phyloP scores from a whole-genome alignment of 1,140 invertebrate species.

The Euwallacea similis region DNA sequence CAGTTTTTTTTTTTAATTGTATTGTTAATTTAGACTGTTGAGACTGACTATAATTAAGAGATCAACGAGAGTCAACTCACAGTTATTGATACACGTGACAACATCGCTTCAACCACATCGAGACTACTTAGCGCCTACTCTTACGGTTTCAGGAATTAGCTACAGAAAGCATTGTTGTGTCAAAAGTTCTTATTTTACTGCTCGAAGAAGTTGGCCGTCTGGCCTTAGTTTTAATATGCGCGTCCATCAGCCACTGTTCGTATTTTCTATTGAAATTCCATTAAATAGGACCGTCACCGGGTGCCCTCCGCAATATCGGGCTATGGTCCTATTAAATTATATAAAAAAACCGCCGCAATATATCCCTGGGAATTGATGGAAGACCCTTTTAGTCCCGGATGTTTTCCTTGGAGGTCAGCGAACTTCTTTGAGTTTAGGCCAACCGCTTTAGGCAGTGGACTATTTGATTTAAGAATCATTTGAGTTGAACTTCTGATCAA shows the following conservation, averaged over 20 bases:
- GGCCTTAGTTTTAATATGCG: background rate
- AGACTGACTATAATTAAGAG: no score
- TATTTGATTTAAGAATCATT: no score
- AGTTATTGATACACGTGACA: slow-evolving; percentile 5
- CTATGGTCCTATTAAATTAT: background rate
- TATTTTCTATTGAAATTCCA: background rate
- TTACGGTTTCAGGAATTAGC: slow-evolving; percentile 22
- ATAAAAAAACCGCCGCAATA: background rate
- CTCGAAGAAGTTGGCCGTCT: background rate
- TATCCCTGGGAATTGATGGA: slow-evolving; percentile 2
- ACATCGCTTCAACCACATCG: slow-evolving; percentile 1
- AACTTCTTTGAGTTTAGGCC: slow-evolving; percentile 13
- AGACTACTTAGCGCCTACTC: slow-evolving; percentile 30
- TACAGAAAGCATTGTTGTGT: slow-evolving; percentile 1
- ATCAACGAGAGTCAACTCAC: background rate
- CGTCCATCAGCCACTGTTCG: no score
- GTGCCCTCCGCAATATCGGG: background rate
- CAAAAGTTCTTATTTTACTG: background rate
- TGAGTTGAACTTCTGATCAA: no score
- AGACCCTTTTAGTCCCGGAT: background rate
- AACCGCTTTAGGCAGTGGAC: background rate
- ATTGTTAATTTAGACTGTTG: no score
- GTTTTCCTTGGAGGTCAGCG: slow-evolving; percentile 17
- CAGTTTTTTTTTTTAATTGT: no score
- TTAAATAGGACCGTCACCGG: background rate